Base-by-base conservation (phyloP, 2,113 vertebrate species). In the Chamaea fasciata region DNA sequence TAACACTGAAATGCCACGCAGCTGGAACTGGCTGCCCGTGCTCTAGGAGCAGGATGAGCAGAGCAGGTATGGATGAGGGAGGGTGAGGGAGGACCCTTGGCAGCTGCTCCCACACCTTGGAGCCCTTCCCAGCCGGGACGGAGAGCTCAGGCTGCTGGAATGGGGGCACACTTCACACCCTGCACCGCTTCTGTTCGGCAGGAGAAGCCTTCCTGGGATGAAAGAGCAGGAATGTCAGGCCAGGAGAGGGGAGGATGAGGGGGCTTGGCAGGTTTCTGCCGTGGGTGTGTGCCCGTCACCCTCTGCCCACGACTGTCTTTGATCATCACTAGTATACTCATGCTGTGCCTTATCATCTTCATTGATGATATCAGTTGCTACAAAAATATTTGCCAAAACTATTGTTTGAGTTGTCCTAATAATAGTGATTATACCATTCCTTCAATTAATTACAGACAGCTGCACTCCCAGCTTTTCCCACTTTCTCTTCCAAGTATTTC, bases 371-470 rank as follows among this genome's bases (percentile, higher is more conserved):
- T 37, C 79, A 89, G 70, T 62, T 1, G 10, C 85, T 84, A 87
- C 59, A 83, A 96, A 96, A 96, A 95, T 95, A 97, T 86, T 92
- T 96, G 95, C 86, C 95, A 83, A 88, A 97, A 92, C 95, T 62
- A 95, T 96, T 97, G 96, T 91, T 94, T 87, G 74, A 71, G 90
- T 96, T 96, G 76, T 90, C 87, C 95, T 97, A 97, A 98, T 98
- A 97, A 97, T 46, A 97, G 96, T 97, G 96, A 97, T 97, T 96
- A 96, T 87, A 96, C 71, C 96, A 96, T 92, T 83, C 89, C 88
- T 96, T 93, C 90, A 96, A 95, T 96, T 98, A 97, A 97, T 97
- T 97, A 95, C 90, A 96, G 94, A 95, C 96, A 95, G 96, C 95
- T 96, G 95, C 83, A 69, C 83, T 94, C 80, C 39, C 70, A 27